A percentile compares a stretch with the other conserved stretches of the same genome.
Evolutionary conservation across 2,888 invertebrate species (phyloP).

Genomic region (Aromia moschata): DNA sequence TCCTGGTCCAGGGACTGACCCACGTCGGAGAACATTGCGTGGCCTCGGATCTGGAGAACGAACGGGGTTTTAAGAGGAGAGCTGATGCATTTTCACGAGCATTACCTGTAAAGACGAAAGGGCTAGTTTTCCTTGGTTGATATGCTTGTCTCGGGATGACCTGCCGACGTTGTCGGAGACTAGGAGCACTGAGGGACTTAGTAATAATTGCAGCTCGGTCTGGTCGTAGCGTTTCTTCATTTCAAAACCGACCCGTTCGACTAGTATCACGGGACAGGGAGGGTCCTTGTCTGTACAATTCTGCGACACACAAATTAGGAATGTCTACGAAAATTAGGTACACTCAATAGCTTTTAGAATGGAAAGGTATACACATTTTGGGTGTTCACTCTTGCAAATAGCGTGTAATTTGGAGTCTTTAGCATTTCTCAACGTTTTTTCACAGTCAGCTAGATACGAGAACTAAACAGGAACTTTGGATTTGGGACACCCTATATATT

Average conservation of each 20-base stretch:
- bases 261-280: conserved; percentile 87
- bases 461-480: too few relatives aligned
- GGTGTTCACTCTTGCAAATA: too few relatives aligned
- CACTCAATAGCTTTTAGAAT: too few relatives aligned
- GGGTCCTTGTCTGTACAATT: conserved; percentile 91
- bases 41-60: conserved; percentile 78
- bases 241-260: conserved; percentile 95
- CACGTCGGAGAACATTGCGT: conserved; percentile 95
- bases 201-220: conserved; percentile 87
- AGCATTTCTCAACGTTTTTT: too few relatives aligned
- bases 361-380: too few relatives aligned
- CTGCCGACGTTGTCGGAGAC: conserved; percentile 78
- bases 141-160: conserved; percentile 73
- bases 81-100: too few relatives aligned
- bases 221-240: conserved; percentile 94
- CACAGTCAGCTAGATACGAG: too few relatives aligned
- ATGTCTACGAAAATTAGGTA: too few relatives aligned
- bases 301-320: conserved; percentile 54
- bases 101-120: conserved; percentile 83
- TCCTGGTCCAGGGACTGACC: conserved; percentile 91
- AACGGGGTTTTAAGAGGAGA: too few relatives aligned
- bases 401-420: too few relatives aligned
- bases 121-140: conserved; percentile 86
- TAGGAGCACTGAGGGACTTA: conserved; percentile 88
- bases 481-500: too few relatives aligned